These are phyloP conservation scores for Urocolius indicus DNA, from an alignment of 2,113 vertebrate species.

Conservation along the genomic window DNA sequence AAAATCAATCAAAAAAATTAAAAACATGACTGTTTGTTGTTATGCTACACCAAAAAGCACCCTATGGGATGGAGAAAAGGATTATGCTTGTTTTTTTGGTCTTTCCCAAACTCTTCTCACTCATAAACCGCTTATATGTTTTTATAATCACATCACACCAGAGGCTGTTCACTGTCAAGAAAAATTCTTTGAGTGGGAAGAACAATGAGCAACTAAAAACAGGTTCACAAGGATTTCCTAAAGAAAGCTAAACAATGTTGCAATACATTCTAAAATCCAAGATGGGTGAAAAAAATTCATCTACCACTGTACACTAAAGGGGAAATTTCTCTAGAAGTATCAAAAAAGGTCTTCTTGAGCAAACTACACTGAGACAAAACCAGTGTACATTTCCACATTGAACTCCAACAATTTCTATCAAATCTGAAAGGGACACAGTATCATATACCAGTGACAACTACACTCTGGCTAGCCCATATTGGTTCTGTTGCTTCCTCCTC, in stretches of 20 bases:
- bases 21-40: background rate
- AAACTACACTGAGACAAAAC: background rate
- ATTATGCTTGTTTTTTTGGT: background rate
- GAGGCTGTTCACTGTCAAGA: background rate
- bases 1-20: background rate
- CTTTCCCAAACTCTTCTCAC: background rate
- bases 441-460: background rate
- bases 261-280: background rate
- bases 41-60: background rate
- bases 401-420: background rate
- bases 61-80: background rate
- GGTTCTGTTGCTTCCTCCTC: background rate
- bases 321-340: background rate
- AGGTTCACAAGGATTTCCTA: background rate
- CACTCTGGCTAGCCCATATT: background rate
- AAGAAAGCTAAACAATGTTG: background rate
- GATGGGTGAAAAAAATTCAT: background rate
- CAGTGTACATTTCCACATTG: background rate
- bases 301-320: background rate
- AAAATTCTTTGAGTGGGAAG: background rate
- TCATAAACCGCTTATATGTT: background rate
- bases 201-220: background rate
- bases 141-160: background rate
- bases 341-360: background rate
- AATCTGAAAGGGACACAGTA: background rate